phyloP scores from a whole-genome alignment of 2,113 vertebrate genomes.

The Turnix velox region DNA sequence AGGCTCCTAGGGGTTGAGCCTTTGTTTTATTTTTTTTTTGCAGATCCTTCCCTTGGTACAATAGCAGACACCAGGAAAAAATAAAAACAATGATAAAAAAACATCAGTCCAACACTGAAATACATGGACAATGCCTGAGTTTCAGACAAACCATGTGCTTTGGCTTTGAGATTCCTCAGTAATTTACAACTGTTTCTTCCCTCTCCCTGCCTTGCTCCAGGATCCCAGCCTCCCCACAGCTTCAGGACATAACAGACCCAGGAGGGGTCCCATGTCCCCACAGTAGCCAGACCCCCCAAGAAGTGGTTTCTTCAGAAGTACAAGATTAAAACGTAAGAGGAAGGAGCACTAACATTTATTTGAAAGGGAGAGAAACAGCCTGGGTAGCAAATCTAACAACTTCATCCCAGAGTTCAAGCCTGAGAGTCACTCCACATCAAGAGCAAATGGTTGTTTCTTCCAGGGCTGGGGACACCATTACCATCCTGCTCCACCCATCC shows the following conservation, averaged over 20 bases:
- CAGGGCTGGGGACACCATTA: neutral
- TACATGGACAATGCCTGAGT: fast-evolving
- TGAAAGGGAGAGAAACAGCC: neutral
- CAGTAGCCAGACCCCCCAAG: neutral
- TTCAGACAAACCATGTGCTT: neutral
- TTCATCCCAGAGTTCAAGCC: neutral
- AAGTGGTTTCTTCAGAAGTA: neutral
- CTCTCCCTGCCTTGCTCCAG: neutral
- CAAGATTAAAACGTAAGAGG: neutral
- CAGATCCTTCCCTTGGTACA: neutral
- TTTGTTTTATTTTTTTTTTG: neutral
- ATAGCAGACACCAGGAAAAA: neutral
- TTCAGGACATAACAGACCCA: neutral
- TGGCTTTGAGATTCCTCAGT: neutral
- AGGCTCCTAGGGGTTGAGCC: neutral
- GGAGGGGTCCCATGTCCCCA: neutral
- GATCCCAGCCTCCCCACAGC: neutral
- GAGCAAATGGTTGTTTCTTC: neutral
- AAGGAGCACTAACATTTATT: neutral
- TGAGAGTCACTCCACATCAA: neutral
- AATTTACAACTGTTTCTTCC: neutral
- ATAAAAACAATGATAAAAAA: neutral
- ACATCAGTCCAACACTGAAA: neutral
- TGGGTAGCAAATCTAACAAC: neutral
- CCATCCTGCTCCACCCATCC: neutral